Base-by-base conservation (phyloP, 2,797 vertebrate genomes). In the Pantherophis alleghaniensis region DNA sequence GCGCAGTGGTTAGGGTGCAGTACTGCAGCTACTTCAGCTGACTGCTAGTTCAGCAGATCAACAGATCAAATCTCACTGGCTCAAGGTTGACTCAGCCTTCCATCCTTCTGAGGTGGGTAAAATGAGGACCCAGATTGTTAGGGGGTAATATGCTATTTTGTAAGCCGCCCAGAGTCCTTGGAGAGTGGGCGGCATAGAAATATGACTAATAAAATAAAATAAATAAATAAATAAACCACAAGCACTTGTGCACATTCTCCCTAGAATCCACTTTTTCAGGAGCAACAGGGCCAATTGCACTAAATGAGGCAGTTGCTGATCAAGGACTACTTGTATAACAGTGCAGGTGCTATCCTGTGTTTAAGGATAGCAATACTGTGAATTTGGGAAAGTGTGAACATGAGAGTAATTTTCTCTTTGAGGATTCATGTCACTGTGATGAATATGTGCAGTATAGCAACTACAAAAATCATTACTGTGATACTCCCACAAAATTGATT, bases 401-500 rank as follows among this genome's bases (percentile, higher is more conserved):
- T 0, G 91, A 92, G 60, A 87, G 53, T 28, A 92, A 66, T 13
- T 94, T 95, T 95, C 92, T 90, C 94, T 90, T 89, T 92, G 87
- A 94, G 91, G 5, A 11, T 94, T 95, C 83, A 87, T 90, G 32
- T 93, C 90, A 94, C 28, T 94, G 79, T 91, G 94, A 93, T 93
- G 55, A 66, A 94, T 88, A 92, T 89, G 91, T 87, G 91, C 59
- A 95, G 89, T 63, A 93, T 22, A 94, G 91, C 53, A 94, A 90
- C 93, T 90, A 93, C 91, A 96, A 96, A 96, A 96, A 95, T 95
- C 95, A 79, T 96, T 97, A 95, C 2, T 93, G 61, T 93, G 66
- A 94, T 94, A 95, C 57, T 96, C 87, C 89, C 95, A 93, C 88
- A 95, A 91, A 96, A 96, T 1, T 94, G 93, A 95, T 96, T 96